Conservation (phyloP, 1,140 invertebrate species). For the Trichoplusia ni region DNA sequence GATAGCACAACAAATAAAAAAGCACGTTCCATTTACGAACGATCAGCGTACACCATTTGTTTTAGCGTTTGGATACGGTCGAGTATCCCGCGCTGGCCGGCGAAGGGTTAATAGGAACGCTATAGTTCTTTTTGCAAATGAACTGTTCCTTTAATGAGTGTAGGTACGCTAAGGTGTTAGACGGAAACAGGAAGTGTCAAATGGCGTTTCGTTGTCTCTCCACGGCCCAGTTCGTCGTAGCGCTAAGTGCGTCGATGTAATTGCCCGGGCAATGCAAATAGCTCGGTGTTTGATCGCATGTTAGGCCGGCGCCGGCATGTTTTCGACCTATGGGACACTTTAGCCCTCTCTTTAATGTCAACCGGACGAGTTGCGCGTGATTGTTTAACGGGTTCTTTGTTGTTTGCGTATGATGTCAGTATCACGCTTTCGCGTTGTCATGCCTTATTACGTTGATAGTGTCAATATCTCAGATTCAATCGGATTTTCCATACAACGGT, state of each 20-base stretch:
- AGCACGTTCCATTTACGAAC: constrained; percentile 58
- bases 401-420: constrained; percentile 42
- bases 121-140: constrained; percentile 5
- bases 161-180: constrained; percentile 53
- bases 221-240: constrained; percentile 67
- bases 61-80: constrained; percentile 26
- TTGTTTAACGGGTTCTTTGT: constrained; percentile 54
- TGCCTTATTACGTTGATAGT: constrained; percentile 5
- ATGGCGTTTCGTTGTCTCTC: constrained; percentile 75
- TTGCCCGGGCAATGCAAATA: constrained; percentile 75
- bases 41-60: constrained; percentile 27
- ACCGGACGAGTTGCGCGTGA: constrained; percentile 43
- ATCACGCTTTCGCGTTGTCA: constrained; percentile 34
- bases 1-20: constrained; percentile 50
- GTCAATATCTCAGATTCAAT: neutral
- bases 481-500: neutral
- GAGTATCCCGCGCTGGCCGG: constrained; percentile 29
- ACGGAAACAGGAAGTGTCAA: constrained; percentile 78
- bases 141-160: constrained; percentile 42
- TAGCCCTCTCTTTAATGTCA: constrained; percentile 44
- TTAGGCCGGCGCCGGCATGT: constrained; percentile 37
- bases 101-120: constrained; percentile 8
- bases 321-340: constrained; percentile 11
- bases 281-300: constrained; percentile 61
- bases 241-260: constrained; percentile 76